phyloP scores from a whole-genome alignment of 1,140 invertebrate genomes.

The Steinernema feltiae region DNA sequence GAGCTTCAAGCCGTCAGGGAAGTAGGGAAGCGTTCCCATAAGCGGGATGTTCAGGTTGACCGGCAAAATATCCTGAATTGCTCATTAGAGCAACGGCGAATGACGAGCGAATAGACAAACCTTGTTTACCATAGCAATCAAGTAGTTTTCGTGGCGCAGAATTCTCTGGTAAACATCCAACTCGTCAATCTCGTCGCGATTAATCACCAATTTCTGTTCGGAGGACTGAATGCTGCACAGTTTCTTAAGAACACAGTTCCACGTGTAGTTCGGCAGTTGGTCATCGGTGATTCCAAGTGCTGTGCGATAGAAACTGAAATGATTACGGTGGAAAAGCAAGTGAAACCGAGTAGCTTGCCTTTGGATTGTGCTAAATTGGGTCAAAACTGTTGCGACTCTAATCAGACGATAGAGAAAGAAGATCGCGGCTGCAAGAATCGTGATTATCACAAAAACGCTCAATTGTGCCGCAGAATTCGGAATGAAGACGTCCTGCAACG shows the following conservation, averaged over 20 bases:
- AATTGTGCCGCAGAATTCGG: conserved; percentile 44
- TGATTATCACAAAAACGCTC: conserved; percentile 58
- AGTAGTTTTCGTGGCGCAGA: conserved; percentile 82
- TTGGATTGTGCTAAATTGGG: conserved; percentile 69
- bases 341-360: conserved; percentile 19
- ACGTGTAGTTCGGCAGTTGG: conserved; percentile 49
- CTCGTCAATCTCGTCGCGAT: conserved; percentile 85
- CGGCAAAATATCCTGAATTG: conserved; percentile 51
- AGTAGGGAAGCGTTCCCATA: conserved; percentile 47
- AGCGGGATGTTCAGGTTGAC: conserved; percentile 46
- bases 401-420: conserved; percentile 75
- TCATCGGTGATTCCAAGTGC: conserved; percentile 50
- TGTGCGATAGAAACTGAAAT: conserved; percentile 71
- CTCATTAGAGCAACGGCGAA: conserved; percentile 43
- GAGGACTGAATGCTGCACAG: conserved; percentile 20
- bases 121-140: conserved; percentile 95
- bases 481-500: conserved; percentile 52
- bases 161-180: conserved; percentile 97
- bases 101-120: conserved; percentile 35
- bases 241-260: conserved; percentile 42
- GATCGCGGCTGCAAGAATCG: conserved; percentile 67
- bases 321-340: conserved; percentile 69
- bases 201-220: conserved; percentile 82
- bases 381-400: conserved; percentile 73
- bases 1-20: conserved; percentile 44